These are phyloP conservation scores for Corticium candelabrum DNA, from an alignment of 37 sponge, comb jelly and placozoan genomes.

Conservation along the genomic window DNA sequence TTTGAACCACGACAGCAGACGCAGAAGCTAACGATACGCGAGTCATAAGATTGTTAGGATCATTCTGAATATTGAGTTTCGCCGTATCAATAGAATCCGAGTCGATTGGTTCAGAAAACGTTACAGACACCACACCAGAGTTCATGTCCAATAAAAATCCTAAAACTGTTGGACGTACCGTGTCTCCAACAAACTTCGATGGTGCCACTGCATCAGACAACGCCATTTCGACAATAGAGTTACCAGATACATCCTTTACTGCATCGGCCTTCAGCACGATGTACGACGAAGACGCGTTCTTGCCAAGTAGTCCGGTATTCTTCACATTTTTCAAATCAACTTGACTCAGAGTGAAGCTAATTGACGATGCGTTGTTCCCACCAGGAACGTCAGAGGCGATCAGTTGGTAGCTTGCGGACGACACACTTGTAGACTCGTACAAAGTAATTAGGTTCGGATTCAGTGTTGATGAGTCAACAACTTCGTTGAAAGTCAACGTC, in stretches of 20 bases:
- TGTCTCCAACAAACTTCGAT: conserved; percentile 18
- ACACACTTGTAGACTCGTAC: conserved; percentile 17
- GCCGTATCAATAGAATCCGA: conserved; percentile 28
- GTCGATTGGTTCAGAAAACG: conserved; percentile 50
- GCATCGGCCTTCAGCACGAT: not conserved
- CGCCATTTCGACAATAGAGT: not conserved
- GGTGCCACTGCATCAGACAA: conserved; percentile 27
- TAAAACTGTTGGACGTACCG: conserved; percentile 28
- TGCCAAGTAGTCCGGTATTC: not conserved
- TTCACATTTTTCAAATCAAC: conserved; percentile 3
- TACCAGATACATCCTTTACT: not conserved
- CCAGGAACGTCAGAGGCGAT: not conserved
- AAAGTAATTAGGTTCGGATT: conserved; percentile 35
- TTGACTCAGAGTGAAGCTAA: conserved; percentile 12
- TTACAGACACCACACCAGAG: conserved; percentile 40
- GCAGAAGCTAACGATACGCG: not conserved
- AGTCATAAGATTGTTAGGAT: not conserved
- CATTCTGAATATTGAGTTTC: conserved; percentile 10
- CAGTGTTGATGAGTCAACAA: conserved; percentile 64
- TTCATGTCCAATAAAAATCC: conserved; percentile 56
- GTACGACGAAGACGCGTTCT: not conserved
- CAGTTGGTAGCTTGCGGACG: not conserved
- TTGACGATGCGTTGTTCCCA: conserved; percentile 2
- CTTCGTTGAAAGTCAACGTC: conserved; percentile 56
- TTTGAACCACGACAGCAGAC: not conserved